Evolutionary conservation across 2,888 invertebrate genomes (phyloP).

Genomic region (Eledone cirrhosa): DNA sequence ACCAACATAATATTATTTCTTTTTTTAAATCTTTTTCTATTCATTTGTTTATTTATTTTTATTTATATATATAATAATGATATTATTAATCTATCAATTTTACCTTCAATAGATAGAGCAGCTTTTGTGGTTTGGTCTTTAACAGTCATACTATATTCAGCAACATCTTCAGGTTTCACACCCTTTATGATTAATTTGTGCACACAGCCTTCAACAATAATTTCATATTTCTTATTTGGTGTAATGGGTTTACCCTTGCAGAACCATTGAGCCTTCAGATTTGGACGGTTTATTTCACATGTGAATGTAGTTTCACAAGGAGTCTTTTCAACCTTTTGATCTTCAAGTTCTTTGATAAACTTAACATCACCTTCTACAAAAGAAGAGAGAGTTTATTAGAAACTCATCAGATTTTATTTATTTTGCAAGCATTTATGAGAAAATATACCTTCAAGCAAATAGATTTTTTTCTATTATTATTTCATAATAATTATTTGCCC

Average conservation of each 20-base stretch:
- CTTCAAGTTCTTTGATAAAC: slow-evolving; percentile 56
- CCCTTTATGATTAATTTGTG: slow-evolving; percentile 57
- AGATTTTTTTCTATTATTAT: too few relatives aligned
- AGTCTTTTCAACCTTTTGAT: slow-evolving; percentile 57
- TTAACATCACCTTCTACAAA: slow-evolving; percentile 61
- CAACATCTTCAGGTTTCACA: slow-evolving; percentile 58
- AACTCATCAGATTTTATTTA: not conserved
- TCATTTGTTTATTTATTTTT: too few relatives aligned
- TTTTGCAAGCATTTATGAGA: too few relatives aligned
- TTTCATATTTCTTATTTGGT: slow-evolving; percentile 59
- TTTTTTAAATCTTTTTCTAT: too few relatives aligned
- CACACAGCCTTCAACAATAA: slow-evolving; percentile 55
- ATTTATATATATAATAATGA: too few relatives aligned
- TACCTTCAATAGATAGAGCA: slow-evolving; percentile 62
- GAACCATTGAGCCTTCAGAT: slow-evolving; percentile 71
- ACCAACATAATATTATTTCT: too few relatives aligned
- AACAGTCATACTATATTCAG: slow-evolving; percentile 55
- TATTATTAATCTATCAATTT: slow-evolving; percentile 28
- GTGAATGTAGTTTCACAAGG: slow-evolving; percentile 70
- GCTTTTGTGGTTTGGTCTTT: slow-evolving; percentile 60
- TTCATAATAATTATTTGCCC: too few relatives aligned
- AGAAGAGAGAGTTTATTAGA: slow-evolving; percentile 7
- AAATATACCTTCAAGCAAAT: too few relatives aligned
- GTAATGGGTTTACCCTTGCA: slow-evolving; percentile 91
- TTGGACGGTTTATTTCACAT: slow-evolving; percentile 83